Evolutionary conservation across 92 coral and sea anemone genomes (phyloP).

Genomic region (Palythoa caribaeorum): DNA sequence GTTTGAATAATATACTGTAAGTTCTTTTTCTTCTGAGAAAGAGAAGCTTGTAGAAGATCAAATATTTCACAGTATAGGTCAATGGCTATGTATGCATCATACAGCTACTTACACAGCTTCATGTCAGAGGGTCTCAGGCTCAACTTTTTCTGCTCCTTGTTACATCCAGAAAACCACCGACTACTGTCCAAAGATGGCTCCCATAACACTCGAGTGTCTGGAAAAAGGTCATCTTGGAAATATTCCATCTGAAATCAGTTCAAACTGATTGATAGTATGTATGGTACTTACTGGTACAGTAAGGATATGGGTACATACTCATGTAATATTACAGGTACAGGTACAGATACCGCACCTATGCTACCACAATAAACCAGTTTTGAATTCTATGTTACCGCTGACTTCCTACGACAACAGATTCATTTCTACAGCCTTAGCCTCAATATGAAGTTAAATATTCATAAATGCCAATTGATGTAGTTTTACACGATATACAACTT

Average conservation of each 20-base stretch:
- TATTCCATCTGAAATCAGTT: slow-evolving; percentile 76
- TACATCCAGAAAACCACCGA: slow-evolving; percentile 89
- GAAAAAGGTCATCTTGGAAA: slow-evolving; percentile 98
- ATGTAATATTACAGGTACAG: not conserved
- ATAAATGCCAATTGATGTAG: too few species aligned
- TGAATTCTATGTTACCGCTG: too few species aligned
- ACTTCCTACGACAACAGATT: too few species aligned
- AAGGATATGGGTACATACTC: not conserved
- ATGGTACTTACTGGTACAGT: not conserved
- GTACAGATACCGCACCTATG: not conserved
- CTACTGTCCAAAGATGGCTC: slow-evolving; percentile 79
- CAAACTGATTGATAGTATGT: not conserved
- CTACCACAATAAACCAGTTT: too few species aligned
- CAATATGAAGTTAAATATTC: too few species aligned
- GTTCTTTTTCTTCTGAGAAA: too few species aligned
- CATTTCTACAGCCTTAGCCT: too few species aligned
- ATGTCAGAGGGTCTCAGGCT: slow-evolving; percentile 85
- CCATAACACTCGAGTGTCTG: slow-evolving; percentile 91
- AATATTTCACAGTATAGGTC: too few species aligned
- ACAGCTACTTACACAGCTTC: slow-evolving; percentile 79
- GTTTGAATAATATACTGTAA: too few species aligned
- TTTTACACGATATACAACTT: too few species aligned
- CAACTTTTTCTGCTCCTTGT: slow-evolving; percentile 78
- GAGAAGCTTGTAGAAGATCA: too few species aligned
- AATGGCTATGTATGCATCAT: not conserved